Evolutionary conservation across 2,113 vertebrate species (phyloP).

Genomic region (Antechinus flavipes): DNA sequence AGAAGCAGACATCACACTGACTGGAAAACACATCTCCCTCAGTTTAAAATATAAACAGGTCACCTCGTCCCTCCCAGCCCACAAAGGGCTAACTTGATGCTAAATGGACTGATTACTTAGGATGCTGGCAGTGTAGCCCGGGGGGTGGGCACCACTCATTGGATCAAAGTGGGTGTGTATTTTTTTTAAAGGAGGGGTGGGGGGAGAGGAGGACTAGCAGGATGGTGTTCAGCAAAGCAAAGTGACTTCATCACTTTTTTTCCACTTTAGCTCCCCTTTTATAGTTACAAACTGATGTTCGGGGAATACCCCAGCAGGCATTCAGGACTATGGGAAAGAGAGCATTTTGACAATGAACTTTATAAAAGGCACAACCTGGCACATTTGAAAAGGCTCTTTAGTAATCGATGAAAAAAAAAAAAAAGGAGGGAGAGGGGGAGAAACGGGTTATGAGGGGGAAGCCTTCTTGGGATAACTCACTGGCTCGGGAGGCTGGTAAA

Average conservation of each 20-base stretch:
- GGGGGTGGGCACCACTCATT: slow-evolving; percentile 26
- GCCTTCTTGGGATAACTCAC: slow-evolving; percentile 86
- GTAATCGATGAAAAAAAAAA: slow-evolving; percentile 76
- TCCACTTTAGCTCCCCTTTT: slow-evolving; percentile 65
- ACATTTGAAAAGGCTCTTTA: slow-evolving; percentile 83
- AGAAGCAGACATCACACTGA: slow-evolving; percentile 35
- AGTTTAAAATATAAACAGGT: slow-evolving; percentile 53
- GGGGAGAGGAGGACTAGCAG: background rate
- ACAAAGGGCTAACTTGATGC: slow-evolving; percentile 46
- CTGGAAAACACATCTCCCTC: slow-evolving; percentile 62
- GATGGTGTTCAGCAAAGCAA: slow-evolving; percentile 40
- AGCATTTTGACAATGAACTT: slow-evolving; percentile 76
- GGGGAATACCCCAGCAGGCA: slow-evolving; percentile 67
- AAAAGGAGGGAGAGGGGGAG: slow-evolving; percentile 53
- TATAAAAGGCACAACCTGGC: slow-evolving; percentile 75
- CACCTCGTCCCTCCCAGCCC: slow-evolving; percentile 38
- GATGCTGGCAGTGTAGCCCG: slow-evolving; percentile 6
- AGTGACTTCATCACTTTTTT: background rate
- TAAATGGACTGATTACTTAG: slow-evolving; percentile 54
- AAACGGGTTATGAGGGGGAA: slow-evolving; percentile 84
- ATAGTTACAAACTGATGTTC: slow-evolving; percentile 61
- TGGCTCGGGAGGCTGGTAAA: slow-evolving; percentile 86
- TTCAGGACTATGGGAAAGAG: slow-evolving; percentile 67
- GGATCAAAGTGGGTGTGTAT: slow-evolving; percentile 65
- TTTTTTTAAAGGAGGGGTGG: background rate